Evolutionary conservation across 2,888 invertebrate genomes (phyloP), one percentile per base, ranked within the genome.

Genomic region (Halictus quadricinctus): DNA sequence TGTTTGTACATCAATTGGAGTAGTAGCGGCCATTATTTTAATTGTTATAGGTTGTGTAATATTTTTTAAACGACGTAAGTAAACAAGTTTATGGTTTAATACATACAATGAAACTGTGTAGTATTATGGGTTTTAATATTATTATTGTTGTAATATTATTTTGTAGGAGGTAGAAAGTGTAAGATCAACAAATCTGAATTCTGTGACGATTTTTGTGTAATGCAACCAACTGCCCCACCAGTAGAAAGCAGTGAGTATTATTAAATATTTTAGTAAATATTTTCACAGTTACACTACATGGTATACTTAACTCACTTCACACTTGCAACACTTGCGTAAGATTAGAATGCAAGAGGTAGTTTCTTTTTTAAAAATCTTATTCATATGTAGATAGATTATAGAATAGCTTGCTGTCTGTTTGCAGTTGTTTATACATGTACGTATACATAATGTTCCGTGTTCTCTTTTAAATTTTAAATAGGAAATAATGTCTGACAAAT

Each of bases 141-240:
- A 3, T 66, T 41, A 15, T 36, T 21, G 50, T 48, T 41, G 10
- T n/a, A 43, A 29, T 46, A n/a, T 7, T 76, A 21, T 66, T 83
- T 43, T 48, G 5, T 41, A 84, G 77, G 81, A 50, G 18, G 18
- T 12, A 64, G 72, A 2, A 74, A 72, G 5, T 25, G 21, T 13
- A 58, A 43, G 18, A 80, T 73, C 25, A 88, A 80, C n/a, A 79
- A 84, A 21, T 76, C 86, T 46, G 86, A 86, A 76, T 86, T 86
- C 18, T 83, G 80, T 76, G 80, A 79, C 58, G 88, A 90, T 48
- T 81, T 90, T 43, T 88, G 88, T 80, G 80, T 74, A 58, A 87
- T 86, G 54, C 87, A 88, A 81, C 92, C 93, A 3, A 92, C 88
- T 74, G 93, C 93, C 15, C 93, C 93, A 10, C 92, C 92, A n/a